Evolutionary conservation across 2,888 invertebrate genomes (phyloP).

Genomic region (Pheosia gnoma): DNA sequence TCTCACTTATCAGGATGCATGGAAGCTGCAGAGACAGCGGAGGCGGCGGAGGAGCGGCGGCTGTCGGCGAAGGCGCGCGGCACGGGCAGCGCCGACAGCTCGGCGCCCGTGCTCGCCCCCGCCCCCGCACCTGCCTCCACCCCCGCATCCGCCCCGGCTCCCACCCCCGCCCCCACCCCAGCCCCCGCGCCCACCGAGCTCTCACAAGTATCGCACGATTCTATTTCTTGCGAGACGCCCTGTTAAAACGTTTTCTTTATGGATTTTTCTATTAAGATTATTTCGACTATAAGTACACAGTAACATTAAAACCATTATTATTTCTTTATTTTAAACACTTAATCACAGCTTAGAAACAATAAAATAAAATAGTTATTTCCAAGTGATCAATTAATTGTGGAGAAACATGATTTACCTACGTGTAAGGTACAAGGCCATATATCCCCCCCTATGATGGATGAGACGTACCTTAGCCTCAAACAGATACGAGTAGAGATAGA

Average conservation of each 20-base stretch:
- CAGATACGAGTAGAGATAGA: too few relatives aligned
- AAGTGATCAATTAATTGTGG: too few relatives aligned
- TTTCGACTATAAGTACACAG: too few relatives aligned
- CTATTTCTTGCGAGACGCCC: slow-evolving; percentile 50
- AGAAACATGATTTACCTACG: too few relatives aligned
- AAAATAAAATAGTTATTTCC: too few relatives aligned
- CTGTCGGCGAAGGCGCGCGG: slow-evolving; percentile 93
- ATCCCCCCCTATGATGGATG: too few relatives aligned
- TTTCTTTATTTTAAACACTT: too few relatives aligned
- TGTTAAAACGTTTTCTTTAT: slow-evolving; percentile 7
- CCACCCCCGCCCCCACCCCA: slow-evolving; percentile 70
- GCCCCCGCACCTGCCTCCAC: slow-evolving; percentile 29
- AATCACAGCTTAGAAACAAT: too few relatives aligned
- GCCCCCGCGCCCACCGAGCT: slow-evolving; percentile 35
- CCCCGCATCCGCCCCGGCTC: slow-evolving; percentile 69
- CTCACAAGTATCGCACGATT: slow-evolving; percentile 55
- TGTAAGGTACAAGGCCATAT: too few relatives aligned
- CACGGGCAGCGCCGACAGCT: slow-evolving; percentile 79
- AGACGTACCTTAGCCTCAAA: too few relatives aligned
- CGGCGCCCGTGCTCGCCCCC: slow-evolving; percentile 21
- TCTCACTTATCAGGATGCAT: slow-evolving; percentile 75
- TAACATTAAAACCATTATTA: too few relatives aligned
- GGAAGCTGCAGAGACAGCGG: slow-evolving; percentile 74
- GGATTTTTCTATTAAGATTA: too few relatives aligned
- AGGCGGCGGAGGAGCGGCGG: slow-evolving; percentile 87